These are phyloP conservation scores for Leptinotarsa haldemani DNA, from an alignment of 2,888 invertebrate genomes.

Conservation along the genomic window DNA sequence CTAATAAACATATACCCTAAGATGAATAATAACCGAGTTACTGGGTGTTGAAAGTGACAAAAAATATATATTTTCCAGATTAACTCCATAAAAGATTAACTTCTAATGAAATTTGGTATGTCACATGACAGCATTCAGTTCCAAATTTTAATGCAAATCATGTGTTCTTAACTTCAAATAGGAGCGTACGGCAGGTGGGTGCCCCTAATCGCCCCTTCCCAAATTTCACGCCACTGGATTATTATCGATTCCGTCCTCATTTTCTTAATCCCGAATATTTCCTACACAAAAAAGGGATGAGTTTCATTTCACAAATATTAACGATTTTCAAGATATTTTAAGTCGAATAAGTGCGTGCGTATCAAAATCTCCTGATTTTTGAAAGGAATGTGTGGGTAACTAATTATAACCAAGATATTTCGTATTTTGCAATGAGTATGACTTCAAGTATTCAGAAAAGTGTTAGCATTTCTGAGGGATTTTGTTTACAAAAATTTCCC, in stretches of 20 bases:
- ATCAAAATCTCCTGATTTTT: slow-evolving; percentile 1
- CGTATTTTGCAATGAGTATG: background rate
- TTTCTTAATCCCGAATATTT: background rate
- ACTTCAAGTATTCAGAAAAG: background rate
- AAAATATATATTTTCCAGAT: too few species aligned
- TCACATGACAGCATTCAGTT: too few species aligned
- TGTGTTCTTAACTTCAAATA: too few species aligned
- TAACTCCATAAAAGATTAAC: too few species aligned
- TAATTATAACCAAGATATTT: background rate
- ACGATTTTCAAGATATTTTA: background rate
- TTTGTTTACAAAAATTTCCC: background rate
- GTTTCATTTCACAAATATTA: background rate
- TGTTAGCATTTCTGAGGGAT: background rate
- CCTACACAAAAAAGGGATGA: background rate
- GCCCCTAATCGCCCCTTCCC: too few species aligned
- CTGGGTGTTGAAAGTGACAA: too few species aligned
- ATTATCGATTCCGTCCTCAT: background rate
- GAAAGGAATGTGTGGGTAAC: background rate
- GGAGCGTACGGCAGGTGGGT: too few species aligned
- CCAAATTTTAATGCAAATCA: too few species aligned
- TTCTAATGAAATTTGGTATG: too few species aligned
- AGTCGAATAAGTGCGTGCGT: background rate
- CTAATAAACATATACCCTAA: too few species aligned
- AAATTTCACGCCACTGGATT: too few species aligned
- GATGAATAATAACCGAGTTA: too few species aligned